A percentile compares a stretch with the other conserved stretches of the same genome.
Evolutionary conservation across 2,888 invertebrate species (phyloP).

Genomic region (Drosophila birchii): DNA sequence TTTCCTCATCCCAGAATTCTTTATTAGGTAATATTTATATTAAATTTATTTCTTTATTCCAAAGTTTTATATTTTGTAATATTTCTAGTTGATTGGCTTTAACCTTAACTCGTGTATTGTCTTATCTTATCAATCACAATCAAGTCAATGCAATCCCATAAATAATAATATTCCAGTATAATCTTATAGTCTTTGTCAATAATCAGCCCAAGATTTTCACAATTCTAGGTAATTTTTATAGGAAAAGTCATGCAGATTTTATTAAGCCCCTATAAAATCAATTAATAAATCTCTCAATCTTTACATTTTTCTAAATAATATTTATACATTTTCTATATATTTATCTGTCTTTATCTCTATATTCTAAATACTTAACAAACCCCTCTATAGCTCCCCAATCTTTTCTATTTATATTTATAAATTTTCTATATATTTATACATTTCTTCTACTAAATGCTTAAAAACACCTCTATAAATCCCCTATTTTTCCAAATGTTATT

Average conservation of each 20-base stretch:
- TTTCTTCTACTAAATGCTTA: too few species aligned
- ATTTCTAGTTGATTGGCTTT: background rate
- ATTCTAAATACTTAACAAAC: background rate
- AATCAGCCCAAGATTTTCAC: background rate
- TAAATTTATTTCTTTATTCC: background rate
- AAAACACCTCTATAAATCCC: too few species aligned
- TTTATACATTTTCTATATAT: too few species aligned
- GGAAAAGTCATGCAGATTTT: background rate
- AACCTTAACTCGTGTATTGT: background rate
- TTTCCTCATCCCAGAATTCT: background rate
- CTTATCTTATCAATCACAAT: constrained; percentile 3
- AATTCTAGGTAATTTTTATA: background rate
- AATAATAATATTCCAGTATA: background rate
- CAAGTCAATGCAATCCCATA: background rate
- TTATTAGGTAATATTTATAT: background rate
- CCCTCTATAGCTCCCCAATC: background rate
- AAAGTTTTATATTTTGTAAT: background rate
- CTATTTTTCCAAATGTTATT: too few species aligned
- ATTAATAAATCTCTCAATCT: too few species aligned
- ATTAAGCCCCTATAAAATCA: too few species aligned
- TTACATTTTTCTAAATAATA: too few species aligned
- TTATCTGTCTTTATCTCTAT: too few species aligned
- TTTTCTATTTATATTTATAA: too few species aligned
- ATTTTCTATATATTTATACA: background rate
- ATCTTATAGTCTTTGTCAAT: constrained; percentile 1